Evolutionary conservation across 2,113 vertebrate species (phyloP).

Genomic region (Ailuropoda melanoleuca): DNA sequence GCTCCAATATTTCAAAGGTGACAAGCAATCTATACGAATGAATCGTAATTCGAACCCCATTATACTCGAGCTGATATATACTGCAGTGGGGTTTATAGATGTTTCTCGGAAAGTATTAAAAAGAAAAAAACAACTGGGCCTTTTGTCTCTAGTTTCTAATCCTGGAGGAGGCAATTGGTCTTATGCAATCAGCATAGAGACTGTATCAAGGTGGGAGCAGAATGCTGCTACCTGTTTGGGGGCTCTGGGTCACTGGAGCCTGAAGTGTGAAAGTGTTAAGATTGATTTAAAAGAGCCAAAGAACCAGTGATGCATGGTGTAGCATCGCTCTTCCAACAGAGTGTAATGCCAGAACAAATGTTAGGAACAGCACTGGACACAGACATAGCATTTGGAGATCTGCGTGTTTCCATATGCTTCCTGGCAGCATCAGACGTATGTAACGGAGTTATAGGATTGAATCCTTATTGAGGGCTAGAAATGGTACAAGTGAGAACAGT

Average conservation of each 20-base stretch:
- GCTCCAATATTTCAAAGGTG: constrained; percentile 85
- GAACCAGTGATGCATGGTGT: neutral
- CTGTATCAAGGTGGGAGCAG: neutral
- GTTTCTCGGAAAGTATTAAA: constrained; percentile 68
- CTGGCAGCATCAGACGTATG: neutral
- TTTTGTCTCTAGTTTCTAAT: constrained; percentile 57
- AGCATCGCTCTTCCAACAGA: neutral
- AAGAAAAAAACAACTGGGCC: constrained; percentile 44
- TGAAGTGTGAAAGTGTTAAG: neutral
- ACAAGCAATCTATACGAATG: constrained; percentile 83
- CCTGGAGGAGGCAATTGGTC: constrained; percentile 53
- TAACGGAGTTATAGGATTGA: neutral
- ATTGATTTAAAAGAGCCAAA: constrained; percentile 7
- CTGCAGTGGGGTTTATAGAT: constrained; percentile 64
- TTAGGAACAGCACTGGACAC: accelerated
- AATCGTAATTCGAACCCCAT: constrained; percentile 81
- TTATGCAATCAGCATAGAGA: neutral
- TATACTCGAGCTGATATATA: constrained; percentile 71
- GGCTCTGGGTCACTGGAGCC: neutral
- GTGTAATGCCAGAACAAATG: neutral
- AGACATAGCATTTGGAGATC: neutral
- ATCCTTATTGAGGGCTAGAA: neutral
- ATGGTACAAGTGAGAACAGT: accelerated
- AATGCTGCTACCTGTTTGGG: neutral
- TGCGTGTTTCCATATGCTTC: neutral